Base-by-base conservation (phyloP, 2,113 vertebrate species). In the Halichoeres trimaculatus region DNA sequence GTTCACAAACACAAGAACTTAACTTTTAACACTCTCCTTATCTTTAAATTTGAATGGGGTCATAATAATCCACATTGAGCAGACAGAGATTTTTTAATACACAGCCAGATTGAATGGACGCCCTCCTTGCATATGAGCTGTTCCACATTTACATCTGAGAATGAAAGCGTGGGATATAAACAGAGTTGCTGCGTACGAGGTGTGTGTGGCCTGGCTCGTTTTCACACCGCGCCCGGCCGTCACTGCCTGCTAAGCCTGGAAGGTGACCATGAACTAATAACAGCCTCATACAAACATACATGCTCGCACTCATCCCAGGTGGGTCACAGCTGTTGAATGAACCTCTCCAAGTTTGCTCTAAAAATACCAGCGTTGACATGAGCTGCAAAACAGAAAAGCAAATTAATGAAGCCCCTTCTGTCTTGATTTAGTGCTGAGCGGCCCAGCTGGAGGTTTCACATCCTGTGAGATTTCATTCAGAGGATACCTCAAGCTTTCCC, bases 281-380 rank as follows among this genome's bases (percentile, higher is more conserved):
- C 86, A 85, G 83, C 83, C 73, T 77, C 81, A 62, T 40, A 40
- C 85, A 86, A 73, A 85, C 85, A 80, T 59, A 81, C 68, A 59
- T 41, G 64, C 66, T 64, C 76, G 73, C 73, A 47, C 74, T 82
- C 82, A 74, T 85, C 83, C 91, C 89, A 93, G 90, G 87, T 91
- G 92, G 90, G 82, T 87, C 87, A 66, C 90, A 93, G 92, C 92
- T 92, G 91, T 84, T 88, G 85, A 90, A 80, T 70, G 88, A 90
- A 78, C 73, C 23, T 40, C 77, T 89, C 80, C 70, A 30, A 47
- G 19, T 85, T 84, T 59, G 54, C 85, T 85, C 83, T 87, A 87
- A 92, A 90, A 93, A 91, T 91, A 92, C 81, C 83, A 34, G 81
- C 54, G 64, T 59, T 85, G 84, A 90, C 84, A 87, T 77, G 38